These are phyloP conservation scores for Leptopilina boulardi DNA, from an alignment of 1,140 invertebrate species.

Conservation along the genomic window DNA sequence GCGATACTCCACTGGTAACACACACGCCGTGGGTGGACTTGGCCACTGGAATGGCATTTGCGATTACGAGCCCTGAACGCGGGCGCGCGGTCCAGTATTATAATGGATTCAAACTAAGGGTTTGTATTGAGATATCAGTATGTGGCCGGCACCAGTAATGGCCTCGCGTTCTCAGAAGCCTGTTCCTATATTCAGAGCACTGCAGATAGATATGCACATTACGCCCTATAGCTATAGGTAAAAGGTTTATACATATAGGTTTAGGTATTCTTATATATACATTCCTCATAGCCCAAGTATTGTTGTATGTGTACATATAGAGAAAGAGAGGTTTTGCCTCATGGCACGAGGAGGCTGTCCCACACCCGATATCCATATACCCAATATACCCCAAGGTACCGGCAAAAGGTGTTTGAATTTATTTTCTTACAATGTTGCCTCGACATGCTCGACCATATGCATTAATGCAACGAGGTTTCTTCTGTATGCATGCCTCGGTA, in stretches of 20 bases:
- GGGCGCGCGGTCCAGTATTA: constrained; percentile 61
- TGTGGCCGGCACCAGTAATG: constrained; percentile 71
- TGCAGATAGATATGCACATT: constrained; percentile 63
- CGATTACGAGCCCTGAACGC: constrained; percentile 46
- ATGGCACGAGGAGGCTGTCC: not conserved
- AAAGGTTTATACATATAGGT: constrained; percentile 28
- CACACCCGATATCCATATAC: constrained; percentile 46
- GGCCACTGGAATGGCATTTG: constrained; percentile 53
- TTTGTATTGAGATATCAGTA: constrained; percentile 76
- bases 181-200: constrained; percentile 59
- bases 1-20: not conserved
- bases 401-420: constrained; percentile 47
- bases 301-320: not conserved
- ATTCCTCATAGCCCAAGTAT: constrained; percentile 38
- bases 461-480: constrained; percentile 13
- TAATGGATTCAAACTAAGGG: constrained; percentile 76
- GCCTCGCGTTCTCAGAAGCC: constrained; percentile 72
- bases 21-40: constrained; percentile 39
- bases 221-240: constrained; percentile 45
- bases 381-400: constrained; percentile 40
- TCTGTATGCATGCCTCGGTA: constrained; percentile 12
- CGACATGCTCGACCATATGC: constrained; percentile 29
- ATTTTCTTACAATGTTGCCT: constrained; percentile 39
- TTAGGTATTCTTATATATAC: constrained; percentile 37
- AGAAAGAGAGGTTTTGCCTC: not conserved